Evolutionary conservation across 2,113 vertebrate species (phyloP).

Genomic region (Strix uralensis): DNA sequence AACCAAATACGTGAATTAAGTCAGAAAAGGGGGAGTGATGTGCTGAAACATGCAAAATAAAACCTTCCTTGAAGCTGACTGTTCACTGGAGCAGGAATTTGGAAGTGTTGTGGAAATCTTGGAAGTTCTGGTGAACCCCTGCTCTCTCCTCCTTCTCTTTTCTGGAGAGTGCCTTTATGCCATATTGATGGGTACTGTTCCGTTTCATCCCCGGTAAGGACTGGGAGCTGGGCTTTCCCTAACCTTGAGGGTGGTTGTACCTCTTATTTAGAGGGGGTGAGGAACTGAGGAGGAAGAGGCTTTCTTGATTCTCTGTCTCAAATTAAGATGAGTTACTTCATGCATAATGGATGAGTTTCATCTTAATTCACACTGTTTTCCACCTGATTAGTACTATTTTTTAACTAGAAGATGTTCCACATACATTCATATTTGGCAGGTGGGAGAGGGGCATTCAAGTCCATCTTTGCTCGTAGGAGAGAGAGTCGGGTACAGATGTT

Average conservation of each 20-base stretch:
- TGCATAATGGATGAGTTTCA: not conserved
- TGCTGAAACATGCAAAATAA: not conserved
- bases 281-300: not conserved
- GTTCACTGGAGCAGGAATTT: not conserved
- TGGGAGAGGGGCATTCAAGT: not conserved
- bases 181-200: fast-evolving
- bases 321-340: not conserved
- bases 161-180: not conserved
- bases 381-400: not conserved
- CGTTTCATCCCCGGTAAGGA: not conserved
- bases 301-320: not conserved
- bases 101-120: not conserved
- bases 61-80: not conserved
- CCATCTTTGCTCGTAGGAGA: not conserved
- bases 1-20: not conserved
- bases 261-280: not conserved
- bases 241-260: fast-evolving
- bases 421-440: fast-evolving
- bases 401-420: not conserved
- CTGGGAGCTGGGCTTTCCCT: not conserved
- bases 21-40: not conserved
- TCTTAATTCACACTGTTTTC: not conserved
- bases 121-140: not conserved
- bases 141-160: not conserved
- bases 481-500: not conserved